Evolutionary conservation across 1,140 invertebrate genomes (phyloP).

Genomic region (Rhyacophila brunnea): DNA sequence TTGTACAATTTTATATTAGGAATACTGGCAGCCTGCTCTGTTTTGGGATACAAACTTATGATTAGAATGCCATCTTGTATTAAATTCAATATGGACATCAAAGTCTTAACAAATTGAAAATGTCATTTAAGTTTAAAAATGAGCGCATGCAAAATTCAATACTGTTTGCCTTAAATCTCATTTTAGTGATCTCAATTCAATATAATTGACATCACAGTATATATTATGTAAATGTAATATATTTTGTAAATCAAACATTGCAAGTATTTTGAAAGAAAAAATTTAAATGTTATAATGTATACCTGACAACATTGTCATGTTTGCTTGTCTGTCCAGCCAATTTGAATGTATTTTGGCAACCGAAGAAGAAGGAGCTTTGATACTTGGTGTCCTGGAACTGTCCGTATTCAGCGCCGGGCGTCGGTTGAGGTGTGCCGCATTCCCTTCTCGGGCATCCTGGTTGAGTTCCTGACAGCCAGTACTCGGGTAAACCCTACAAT

Average conservation of each 20-base stretch:
- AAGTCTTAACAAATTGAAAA: neutral
- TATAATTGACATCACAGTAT: too few relatives aligned
- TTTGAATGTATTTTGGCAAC: conserved; percentile 94
- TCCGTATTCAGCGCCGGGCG: conserved; percentile 90
- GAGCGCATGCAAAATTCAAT: too few relatives aligned
- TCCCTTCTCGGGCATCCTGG: conserved; percentile 85
- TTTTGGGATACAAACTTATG: neutral
- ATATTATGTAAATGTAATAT: too few relatives aligned
- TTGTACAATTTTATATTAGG: neutral
- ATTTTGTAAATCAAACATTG: too few relatives aligned
- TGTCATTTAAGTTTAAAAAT: too few relatives aligned
- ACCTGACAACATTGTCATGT: conserved; percentile 86
- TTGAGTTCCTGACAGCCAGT: conserved; percentile 85
- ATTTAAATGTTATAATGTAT: neutral
- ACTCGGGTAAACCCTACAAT: conserved; percentile 76
- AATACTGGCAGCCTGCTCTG: neutral
- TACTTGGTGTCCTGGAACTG: conserved; percentile 84
- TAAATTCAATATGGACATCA: neutral
- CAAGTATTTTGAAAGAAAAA: too few relatives aligned
- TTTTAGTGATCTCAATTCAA: too few relatives aligned
- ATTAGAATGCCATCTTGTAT: too few relatives aligned
- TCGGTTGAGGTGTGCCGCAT: conserved; percentile 83
- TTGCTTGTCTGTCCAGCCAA: conserved; percentile 87
- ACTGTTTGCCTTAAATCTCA: too few relatives aligned
- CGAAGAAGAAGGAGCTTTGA: conserved; percentile 92